Percentiles rank a stretch among this genome's conserved stretches.
Evolutionary conservation across 2,888 invertebrate genomes (phyloP).

Genomic region (Slavum lentiscoides): DNA sequence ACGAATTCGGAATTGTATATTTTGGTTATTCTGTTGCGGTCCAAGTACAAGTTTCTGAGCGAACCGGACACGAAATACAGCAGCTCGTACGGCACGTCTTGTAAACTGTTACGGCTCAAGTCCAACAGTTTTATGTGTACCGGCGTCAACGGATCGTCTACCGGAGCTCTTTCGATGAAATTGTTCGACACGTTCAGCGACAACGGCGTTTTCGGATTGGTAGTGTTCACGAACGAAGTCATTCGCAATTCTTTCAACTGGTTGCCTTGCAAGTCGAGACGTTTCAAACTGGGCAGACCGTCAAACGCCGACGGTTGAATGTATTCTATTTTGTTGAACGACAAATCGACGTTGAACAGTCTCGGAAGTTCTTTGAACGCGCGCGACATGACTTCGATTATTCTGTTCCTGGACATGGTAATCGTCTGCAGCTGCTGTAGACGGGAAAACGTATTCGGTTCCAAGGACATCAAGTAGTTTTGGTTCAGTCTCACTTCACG

Average conservation of each 20-base stretch:
- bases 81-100: slow-evolving; percentile 68
- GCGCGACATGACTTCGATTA: slow-evolving; percentile 70
- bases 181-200: slow-evolving; percentile 78
- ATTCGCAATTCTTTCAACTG: slow-evolving; percentile 71
- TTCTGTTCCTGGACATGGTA: slow-evolving; percentile 77
- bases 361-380: slow-evolving; percentile 78
- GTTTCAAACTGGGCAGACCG: slow-evolving; percentile 74
- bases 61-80: slow-evolving; percentile 69
- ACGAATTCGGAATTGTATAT: slow-evolving; percentile 77
- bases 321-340: slow-evolving; percentile 76
- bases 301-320: slow-evolving; percentile 75
- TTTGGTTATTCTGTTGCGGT: slow-evolving; percentile 73
- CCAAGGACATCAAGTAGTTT: slow-evolving; percentile 74
- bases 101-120: slow-evolving; percentile 70
- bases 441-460: slow-evolving; percentile 72
- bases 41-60: slow-evolving; percentile 71
- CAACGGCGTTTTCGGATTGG: slow-evolving; percentile 69
- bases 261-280: slow-evolving; percentile 81
- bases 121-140: slow-evolving; percentile 73
- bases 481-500: slow-evolving; percentile 80
- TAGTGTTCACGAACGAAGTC: slow-evolving; percentile 71
- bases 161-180: slow-evolving; percentile 63
- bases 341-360: slow-evolving; percentile 79
- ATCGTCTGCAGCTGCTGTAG: slow-evolving; percentile 75
- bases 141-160: slow-evolving; percentile 61